Conservation (phyloP, 2,888 invertebrate species). For the Pandemis corylana region DNA sequence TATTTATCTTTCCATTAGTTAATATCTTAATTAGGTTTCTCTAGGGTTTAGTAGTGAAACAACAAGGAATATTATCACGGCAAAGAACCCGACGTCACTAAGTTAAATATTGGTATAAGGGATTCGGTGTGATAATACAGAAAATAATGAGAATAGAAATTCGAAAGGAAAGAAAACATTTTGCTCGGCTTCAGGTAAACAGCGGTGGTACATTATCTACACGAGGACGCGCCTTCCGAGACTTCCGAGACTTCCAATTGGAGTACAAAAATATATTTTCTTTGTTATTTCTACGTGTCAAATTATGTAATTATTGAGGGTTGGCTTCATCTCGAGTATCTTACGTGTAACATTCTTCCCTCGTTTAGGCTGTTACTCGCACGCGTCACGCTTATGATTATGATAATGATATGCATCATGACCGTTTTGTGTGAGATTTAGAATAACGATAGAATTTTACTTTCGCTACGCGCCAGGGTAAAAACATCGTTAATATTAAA, state of each 20-base stretch:
- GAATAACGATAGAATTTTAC: slow-evolving; percentile 15
- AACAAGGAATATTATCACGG: slow-evolving; percentile 2
- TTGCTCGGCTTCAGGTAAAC: slow-evolving; percentile 23
- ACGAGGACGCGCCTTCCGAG: slow-evolving; percentile 1
- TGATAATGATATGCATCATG: slow-evolving; percentile 10
- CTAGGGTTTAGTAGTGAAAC: not conserved
- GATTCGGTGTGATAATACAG: slow-evolving; percentile 21
- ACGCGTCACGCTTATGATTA: not conserved
- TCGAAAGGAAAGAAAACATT: slow-evolving; percentile 22
- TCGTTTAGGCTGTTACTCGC: not conserved
- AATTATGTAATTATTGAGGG: slow-evolving; percentile 14
- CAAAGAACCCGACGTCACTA: slow-evolving; percentile 18
- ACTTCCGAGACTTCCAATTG: not conserved
- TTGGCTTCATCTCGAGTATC: not conserved
- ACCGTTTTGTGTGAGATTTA: slow-evolving; percentile 19
- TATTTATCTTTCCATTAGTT: not conserved
- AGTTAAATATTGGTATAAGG: slow-evolving; percentile 32
- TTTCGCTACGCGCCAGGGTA: not conserved
- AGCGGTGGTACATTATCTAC: slow-evolving; percentile 1
- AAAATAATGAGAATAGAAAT: slow-evolving; percentile 35
- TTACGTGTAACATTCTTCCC: not conserved
- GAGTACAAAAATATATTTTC: slow-evolving; percentile 2
- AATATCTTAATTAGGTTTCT: not conserved
- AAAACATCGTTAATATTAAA: slow-evolving; percentile 36
- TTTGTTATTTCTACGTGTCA: slow-evolving; percentile 10